Evolutionary conservation across 2,797 vertebrate species (phyloP).

Genomic region (Lycodopsis pacificus): DNA sequence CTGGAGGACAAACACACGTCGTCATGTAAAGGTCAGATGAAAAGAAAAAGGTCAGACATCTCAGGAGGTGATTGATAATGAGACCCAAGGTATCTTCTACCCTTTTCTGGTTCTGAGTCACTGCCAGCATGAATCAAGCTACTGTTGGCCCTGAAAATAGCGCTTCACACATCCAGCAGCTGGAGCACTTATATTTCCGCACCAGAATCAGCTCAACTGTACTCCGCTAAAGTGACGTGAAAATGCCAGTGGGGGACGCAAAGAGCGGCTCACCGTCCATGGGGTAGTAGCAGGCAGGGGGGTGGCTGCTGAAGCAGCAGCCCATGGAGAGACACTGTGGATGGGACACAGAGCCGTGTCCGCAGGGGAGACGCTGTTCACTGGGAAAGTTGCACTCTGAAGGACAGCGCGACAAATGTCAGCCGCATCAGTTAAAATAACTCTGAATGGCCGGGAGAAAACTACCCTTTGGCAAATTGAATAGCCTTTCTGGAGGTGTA

Average conservation of each 20-base stretch:
- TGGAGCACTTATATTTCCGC: slow-evolving; percentile 41
- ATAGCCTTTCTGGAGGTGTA: slow-evolving; percentile 46
- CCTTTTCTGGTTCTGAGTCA: slow-evolving; percentile 64
- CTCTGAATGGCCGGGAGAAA: slow-evolving; percentile 55
- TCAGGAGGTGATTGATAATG: slow-evolving; percentile 73
- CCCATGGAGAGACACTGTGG: slow-evolving; percentile 77
- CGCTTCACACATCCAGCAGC: slow-evolving; percentile 53
- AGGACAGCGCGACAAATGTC: slow-evolving; percentile 71
- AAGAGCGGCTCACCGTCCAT: slow-evolving; percentile 82
- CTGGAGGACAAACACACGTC: slow-evolving; percentile 64
- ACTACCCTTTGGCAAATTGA: slow-evolving; percentile 38
- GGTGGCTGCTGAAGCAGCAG: slow-evolving; percentile 80
- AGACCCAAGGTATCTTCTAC: slow-evolving; percentile 70
- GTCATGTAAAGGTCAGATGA: slow-evolving; percentile 67
- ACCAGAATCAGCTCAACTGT: slow-evolving; percentile 51
- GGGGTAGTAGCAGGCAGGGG: slow-evolving; percentile 81
- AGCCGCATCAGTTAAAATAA: slow-evolving; percentile 60
- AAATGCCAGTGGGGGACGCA: slow-evolving; percentile 58
- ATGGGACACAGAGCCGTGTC: slow-evolving; percentile 63
- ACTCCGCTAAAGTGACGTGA: slow-evolving; percentile 55
- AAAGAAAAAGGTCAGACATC: slow-evolving; percentile 71
- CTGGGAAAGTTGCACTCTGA: slow-evolving; percentile 81
- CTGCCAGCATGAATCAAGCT: slow-evolving; percentile 56
- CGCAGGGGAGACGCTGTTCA: slow-evolving; percentile 81
- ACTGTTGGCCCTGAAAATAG: slow-evolving; percentile 43